Base-by-base conservation (phyloP, 23 tunicate species). In the Oikopleura albicans region DNA sequence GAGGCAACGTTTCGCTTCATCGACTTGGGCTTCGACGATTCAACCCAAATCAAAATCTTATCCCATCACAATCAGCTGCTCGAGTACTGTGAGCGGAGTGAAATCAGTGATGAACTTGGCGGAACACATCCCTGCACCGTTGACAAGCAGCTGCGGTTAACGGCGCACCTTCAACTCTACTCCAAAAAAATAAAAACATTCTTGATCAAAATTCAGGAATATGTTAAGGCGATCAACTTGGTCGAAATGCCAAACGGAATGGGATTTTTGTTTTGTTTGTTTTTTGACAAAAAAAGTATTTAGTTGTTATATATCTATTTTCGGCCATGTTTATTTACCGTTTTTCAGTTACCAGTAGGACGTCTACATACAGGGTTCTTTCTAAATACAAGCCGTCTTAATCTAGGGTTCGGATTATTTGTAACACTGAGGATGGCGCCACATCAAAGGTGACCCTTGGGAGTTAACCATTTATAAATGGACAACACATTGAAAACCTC, bases 1-100 rank as follows among this genome's bases (percentile, higher is more conserved):
- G 79, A 71, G 35, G 79, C 79, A 27, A 71, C 79, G 2, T 12
- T 71, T 71, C 79, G 79, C 2, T 71, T 71, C 31, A 29, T 71
- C 31, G 79, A 71, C 31, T 37, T 71, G 33, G 79, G 79, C 79
- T 71, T 71, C 31, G 34, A 16, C 27, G 36, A 27, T 12, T 29
- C 34, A 16, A 71, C 36, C 34, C 4, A 71, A 16, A 27, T 71
- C 37, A 71, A 71, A 71, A 12, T 71, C 2, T 71, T 71, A 29
- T 22, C 27, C 27, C 27, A 71, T 29, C 35, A 12, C 33, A 37
- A 71, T 4, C 79, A 71, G 79, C 34, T 71, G 27, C 79, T 71
- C 4, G 34, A 16, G 31, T 29, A 71, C 37, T 49, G 63, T 49
- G 63, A 12, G 16, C 12, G 63, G 63, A 8, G 16, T 22, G 63